Percentiles rank a stretch among this genome's conserved stretches.
Conservation (phyloP, 2,113 vertebrate genomes). For the Tursiops truncatus region DNA sequence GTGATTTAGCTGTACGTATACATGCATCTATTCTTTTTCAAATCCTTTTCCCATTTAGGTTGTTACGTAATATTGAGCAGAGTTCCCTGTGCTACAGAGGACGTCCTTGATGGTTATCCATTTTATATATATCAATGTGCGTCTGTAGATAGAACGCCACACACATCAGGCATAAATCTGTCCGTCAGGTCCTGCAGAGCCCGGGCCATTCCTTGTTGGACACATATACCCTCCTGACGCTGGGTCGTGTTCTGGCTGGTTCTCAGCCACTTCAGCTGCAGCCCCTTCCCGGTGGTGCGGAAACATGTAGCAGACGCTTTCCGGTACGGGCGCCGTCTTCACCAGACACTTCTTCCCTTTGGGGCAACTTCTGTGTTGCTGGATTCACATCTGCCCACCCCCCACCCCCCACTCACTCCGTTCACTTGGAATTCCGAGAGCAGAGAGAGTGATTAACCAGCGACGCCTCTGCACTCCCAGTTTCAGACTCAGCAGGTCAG, state of each 20-base stretch:
- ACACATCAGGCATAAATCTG: fast-evolving
- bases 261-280: not conserved
- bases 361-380: not conserved
- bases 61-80: not conserved
- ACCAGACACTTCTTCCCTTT: fast-evolving
- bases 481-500: slow-evolving; percentile 63
- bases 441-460: slow-evolving; percentile 50
- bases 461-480: not conserved
- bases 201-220: not conserved
- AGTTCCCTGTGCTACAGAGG: not conserved
- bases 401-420: fast-evolving
- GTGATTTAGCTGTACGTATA: fast-evolving
- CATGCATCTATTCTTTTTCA: not conserved
- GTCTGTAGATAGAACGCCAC: fast-evolving
- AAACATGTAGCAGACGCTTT: not conserved
- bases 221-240: fast-evolving
- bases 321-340: not conserved
- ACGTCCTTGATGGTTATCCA: fast-evolving
- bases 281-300: fast-evolving
- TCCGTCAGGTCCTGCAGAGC: fast-evolving
- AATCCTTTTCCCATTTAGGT: too few relatives aligned
- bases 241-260: fast-evolving
- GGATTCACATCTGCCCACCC: too few relatives aligned
- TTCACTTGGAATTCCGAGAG: slow-evolving; percentile 44
- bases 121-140: not conserved